Evolutionary conservation across 2,888 invertebrate species (phyloP), one percentile per base, ranked within the genome.

Genomic region (Thyatira batis): DNA sequence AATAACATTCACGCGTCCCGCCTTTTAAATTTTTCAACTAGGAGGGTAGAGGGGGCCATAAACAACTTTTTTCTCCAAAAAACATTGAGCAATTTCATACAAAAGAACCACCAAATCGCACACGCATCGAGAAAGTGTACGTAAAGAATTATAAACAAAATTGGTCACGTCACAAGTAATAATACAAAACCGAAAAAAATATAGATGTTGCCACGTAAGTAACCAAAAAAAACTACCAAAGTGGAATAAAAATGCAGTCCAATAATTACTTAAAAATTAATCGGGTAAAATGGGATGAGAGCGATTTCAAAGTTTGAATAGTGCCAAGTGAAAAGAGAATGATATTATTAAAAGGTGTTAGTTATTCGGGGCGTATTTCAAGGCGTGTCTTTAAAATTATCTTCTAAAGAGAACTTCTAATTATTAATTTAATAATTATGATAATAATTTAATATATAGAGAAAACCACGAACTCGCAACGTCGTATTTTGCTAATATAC

Each of bases 21-120:
- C 80, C 84, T 76, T 76, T 77, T 70, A 28, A 48, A 13, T 27
- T 48, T 27, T 76, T 72, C 79, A 80, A 74, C 82, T 80, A 83
- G 78, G 80, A 80, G 82, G 83, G 74, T 79, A 82, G 84, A 86
- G 87, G 87, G 88, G 85, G 82, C 84, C 83, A 85, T 75, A 87
- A 84, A 83, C 78, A 77, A 83, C 79, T 78, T 78, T 69, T 73
- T 60, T 71, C 64, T 73, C 64, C 76, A 83, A 82, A 87, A 84
- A 76, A 69, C 75, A 80, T 89, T 90, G 91, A 91, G 91, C 90
- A 91, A 89, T 84, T 82, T 84, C 80, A 80, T 86, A 71, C 71
- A 84, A 87, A 87, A 79, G 64, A 84, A 86, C 72, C 78, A 71
- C 60, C 64, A 67, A 72, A 51, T 52, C 39, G 39, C 54, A 55